These are phyloP conservation scores for Sminthurinus aureus DNA, from an alignment of 2,888 invertebrate species.

Conservation along the genomic window DNA sequence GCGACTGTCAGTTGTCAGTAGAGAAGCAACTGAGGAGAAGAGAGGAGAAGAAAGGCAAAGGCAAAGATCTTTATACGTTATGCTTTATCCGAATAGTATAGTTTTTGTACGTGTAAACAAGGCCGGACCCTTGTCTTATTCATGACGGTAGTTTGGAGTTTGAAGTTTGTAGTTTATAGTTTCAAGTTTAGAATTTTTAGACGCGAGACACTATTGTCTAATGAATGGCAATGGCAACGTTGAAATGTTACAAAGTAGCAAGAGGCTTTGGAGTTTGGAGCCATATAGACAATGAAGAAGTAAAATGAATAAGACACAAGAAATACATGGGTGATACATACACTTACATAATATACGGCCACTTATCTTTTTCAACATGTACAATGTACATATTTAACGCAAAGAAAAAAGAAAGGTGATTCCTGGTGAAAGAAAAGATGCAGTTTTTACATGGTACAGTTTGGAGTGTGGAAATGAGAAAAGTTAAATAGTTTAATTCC, in stretches of 20 bases:
- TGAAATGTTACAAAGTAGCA: slow-evolving; percentile 12
- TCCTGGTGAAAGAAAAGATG: not conserved
- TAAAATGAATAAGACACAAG: not conserved
- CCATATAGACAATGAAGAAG: not conserved
- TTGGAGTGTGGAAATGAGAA: not conserved
- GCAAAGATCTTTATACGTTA: not conserved
- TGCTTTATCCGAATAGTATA: too few species aligned
- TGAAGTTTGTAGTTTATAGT: not conserved
- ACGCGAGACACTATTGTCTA: slow-evolving; percentile 20
- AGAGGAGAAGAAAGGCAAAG: not conserved
- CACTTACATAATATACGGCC: too few species aligned
- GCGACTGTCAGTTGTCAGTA: slow-evolving; percentile 12
- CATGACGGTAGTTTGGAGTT: not conserved
- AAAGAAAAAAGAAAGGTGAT: not conserved
- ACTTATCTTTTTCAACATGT: too few species aligned
- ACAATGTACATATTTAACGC: too few species aligned
- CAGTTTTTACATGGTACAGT: not conserved
- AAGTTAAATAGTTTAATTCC: not conserved
- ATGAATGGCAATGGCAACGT: not conserved
- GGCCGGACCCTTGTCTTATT: slow-evolving; percentile 3
- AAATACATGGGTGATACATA: not conserved
- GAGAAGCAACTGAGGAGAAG: not conserved
- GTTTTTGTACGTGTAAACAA: not conserved
- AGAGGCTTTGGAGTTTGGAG: not conserved
- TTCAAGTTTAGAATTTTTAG: too few species aligned